Base-by-base conservation (phyloP, 2,888 invertebrate genomes). In the Oscheius sp. region DNA sequence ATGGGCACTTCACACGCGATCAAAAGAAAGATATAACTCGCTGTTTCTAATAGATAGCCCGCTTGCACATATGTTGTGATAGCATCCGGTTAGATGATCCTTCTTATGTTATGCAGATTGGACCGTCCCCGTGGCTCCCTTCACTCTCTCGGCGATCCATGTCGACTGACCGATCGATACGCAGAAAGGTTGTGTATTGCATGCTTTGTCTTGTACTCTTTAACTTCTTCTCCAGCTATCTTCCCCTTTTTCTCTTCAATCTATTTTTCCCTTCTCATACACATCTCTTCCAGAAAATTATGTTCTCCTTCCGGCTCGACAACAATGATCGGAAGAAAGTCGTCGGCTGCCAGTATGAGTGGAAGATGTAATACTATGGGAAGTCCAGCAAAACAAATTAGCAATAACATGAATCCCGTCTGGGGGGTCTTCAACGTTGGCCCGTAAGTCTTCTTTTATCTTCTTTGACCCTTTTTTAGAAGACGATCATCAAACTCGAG, bases 111-210 rank as follows among this genome's bases (percentile, higher is more conserved):
- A n/a, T n/a, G 4, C 75, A 76, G 75, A 64, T 59, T 76, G 17
- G 75, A 76, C 24, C 72, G 70, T 49, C 75, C 68, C n/a, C 72
- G 75, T 24, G 73, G 75, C 63, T 76, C 75, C 6, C 63, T 76
- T 54, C 75, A 76, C 62, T 76, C 75, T 20, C 57, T 76, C 4
- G 75, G 75, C 45, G 69, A 67, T 32, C 64, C 51, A 38, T 54
- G 33, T 32, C 32, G 32, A 20, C 54, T 32, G 20, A 33, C 54
- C 32, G 54, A 54, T n/a, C 54, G 54, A 20, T 54, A 33, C 36
- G 14, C 54, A n/a, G 54, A 54, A 30, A 54, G 54, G 54, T 54
- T 54, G 8, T 22, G 33, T 20, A n/a, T 17, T 54, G 12, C 20
- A 20, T 41, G 41, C 41, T 41, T n/a, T n/a, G n/a, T n/a, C n/a